A percentile compares a stretch with the other conserved stretches of the same genome.
Conservation (phyloP, 2,888 invertebrate species). For the Agonopterix arenella region DNA sequence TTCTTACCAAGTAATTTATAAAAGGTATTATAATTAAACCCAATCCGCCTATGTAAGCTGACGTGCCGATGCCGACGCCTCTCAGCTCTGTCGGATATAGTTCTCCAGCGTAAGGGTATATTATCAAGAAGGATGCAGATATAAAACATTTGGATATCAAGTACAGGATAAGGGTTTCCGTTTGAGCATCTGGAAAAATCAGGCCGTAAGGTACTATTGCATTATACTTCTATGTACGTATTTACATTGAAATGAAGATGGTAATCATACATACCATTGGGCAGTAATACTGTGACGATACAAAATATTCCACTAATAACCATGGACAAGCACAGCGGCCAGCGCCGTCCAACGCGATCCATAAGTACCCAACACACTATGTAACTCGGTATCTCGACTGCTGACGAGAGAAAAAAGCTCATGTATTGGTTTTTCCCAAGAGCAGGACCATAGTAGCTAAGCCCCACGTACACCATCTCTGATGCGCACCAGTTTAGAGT, state of each 20-base stretch:
- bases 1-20: constrained; percentile 90
- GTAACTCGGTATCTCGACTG: constrained; percentile 93
- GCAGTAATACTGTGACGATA: constrained; percentile 89
- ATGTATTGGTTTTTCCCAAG: constrained; percentile 92
- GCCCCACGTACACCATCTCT: constrained; percentile 93
- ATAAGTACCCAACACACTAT: constrained; percentile 92
- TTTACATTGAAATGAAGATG: not conserved
- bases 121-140: constrained; percentile 93
- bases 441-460: constrained; percentile 94
- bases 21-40: constrained; percentile 94
- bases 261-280: constrained; percentile 76
- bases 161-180: constrained; percentile 84
- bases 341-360: constrained; percentile 91
- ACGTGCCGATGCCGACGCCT: constrained; percentile 93
- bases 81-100: constrained; percentile 93
- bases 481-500: constrained; percentile 95
- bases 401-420: constrained; percentile 91
- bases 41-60: constrained; percentile 92
- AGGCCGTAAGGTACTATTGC: constrained; percentile 5
- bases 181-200: constrained; percentile 80
- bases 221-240: not conserved
- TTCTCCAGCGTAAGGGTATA: constrained; percentile 95
- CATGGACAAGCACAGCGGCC: constrained; percentile 93
- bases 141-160: constrained; percentile 91
- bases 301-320: constrained; percentile 90